Conservation (phyloP, 2,888 invertebrate genomes). For the Euzetes globulus region DNA sequence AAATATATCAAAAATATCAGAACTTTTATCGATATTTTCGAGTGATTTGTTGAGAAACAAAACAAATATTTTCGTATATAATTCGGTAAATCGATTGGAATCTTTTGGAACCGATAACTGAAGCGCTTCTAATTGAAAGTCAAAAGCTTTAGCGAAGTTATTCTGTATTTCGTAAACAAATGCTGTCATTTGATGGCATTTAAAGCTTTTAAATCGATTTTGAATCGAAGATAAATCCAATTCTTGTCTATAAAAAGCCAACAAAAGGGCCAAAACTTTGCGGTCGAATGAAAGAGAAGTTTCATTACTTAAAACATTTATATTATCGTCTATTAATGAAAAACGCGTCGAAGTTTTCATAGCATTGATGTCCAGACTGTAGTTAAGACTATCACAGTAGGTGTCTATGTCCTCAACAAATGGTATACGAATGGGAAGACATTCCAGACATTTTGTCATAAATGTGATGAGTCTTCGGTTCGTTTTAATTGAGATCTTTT, state of each 20-base stretch:
- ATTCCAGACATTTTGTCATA: constrained; percentile 56
- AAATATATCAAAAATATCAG: neutral
- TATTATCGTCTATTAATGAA: constrained; percentile 23
- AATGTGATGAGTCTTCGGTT: constrained; percentile 53
- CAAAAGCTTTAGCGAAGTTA: neutral
- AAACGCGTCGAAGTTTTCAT: constrained; percentile 27
- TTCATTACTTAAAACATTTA: neutral
- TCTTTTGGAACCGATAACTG: neutral
- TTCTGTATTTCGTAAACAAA: constrained; percentile 16
- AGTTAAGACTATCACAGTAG: constrained; percentile 26
- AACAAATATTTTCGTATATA: neutral
- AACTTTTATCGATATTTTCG: neutral
- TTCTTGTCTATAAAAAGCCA: constrained; percentile 16
- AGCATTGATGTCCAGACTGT: constrained; percentile 48
- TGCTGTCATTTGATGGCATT: constrained; percentile 18
- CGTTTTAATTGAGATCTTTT: constrained; percentile 44
- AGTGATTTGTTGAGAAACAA: neutral
- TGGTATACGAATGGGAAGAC: constrained; percentile 55
- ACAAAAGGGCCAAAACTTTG: neutral
- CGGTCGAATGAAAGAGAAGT: neutral
- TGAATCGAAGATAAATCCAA: constrained; percentile 3
- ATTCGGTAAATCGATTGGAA: neutral
- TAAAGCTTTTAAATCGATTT: constrained; percentile 8
- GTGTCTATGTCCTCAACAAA: neutral
- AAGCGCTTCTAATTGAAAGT: constrained; percentile 3